Base-by-base conservation (phyloP, 2,888 invertebrate genomes). In the Pristionchus mayeri region DNA sequence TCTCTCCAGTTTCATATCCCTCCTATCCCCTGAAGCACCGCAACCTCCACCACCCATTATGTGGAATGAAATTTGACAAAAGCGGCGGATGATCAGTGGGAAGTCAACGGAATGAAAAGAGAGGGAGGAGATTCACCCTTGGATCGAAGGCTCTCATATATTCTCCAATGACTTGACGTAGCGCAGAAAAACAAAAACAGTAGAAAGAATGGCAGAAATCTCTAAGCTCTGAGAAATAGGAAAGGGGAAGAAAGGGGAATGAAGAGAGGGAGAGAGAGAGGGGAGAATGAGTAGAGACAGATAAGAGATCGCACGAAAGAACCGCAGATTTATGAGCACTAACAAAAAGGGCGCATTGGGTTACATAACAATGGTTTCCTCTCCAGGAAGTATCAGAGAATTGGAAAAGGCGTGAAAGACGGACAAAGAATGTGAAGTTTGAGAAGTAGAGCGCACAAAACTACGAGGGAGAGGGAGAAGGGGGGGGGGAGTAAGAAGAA, bases 21-120 rank as follows among this genome's bases (percentile, higher is more conserved):
- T 84, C 11, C 82, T 50, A 79, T 86, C 83, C 7, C 86, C 86
- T 13, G n/a, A n/a, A 85, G 85, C 71, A 82, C 71, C 40, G 82
- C 60, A 27, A 30, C 57, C 30, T 60, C 24, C 27, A 16, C 24
- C 24, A 11, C 57, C n/a, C n/a, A 13, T 30, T 11, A 60, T 60
- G 0, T 1, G 16, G 30, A 0, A 30, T 60, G 11, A 27, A 60
- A 60, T 60, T 30, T 60, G 3, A 30, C 18, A 30, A 60, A 60
- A 60, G 24, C 57, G 27, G 3, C 57, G 24, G 13, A 13, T 13
- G 57, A 27, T 30, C 57, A 60, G 30, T 3, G 57, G 27, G 57
- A 60, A 60, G 16, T 60, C 57, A 27, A 60, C 9, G 57, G 57
- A 60, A 27, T 27, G 27, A 27, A 27, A 13, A 30, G 27, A 60